Base-by-base conservation (phyloP, 92 coral and sea anemone genomes). In the Zoanthus solanderi region DNA sequence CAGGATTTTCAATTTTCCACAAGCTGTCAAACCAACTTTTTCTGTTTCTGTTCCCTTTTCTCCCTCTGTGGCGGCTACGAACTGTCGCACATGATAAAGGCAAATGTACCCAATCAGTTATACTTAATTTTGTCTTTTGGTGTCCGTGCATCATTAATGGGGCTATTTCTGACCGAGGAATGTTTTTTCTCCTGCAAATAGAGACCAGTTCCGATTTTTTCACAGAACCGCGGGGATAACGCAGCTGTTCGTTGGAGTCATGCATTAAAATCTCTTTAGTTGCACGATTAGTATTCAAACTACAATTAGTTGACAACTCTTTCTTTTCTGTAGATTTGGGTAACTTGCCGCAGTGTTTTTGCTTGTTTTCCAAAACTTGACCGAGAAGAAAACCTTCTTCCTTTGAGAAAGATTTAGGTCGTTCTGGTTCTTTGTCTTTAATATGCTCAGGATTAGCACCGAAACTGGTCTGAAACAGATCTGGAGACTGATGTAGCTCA, bases 1-100 rank as follows among this genome's bases (percentile, higher is more conserved):
- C 72, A 7, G 56, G 34, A 23, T 34, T 42, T 79, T 79, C 73
- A 60, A 31, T 11, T 23, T 23, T 32, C 80, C 60, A 76, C 37
- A 34, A 74, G 31, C 10, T 6, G 37, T 79, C 74, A 61, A 79
- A 73, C 84, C 84, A 79, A 63, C 84, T 79, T 11, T 46, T 10
- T 9, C n/a, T 61, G 29, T 73, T 79, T 79, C 73, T 72, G 44
- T 61, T 58, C 56, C 11, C 42, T 58, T 63, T 79, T 63, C 47
- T 79, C 10, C 42, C 28, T 6, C 30, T 44, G 58, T 79, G 84
- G 61, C 60, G 61, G 74, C 56, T 79, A 9, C 58, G 74, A 79
- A 44, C 15, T 17, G 73, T 42, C 8, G 83, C 83, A 58, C 72
- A 58, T 11, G 82, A 23, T 31, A 77, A 32, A 13, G 17, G 71